Evolutionary conservation across 2,113 vertebrate genomes (phyloP).

Genomic region (Probosciger aterrimus): DNA sequence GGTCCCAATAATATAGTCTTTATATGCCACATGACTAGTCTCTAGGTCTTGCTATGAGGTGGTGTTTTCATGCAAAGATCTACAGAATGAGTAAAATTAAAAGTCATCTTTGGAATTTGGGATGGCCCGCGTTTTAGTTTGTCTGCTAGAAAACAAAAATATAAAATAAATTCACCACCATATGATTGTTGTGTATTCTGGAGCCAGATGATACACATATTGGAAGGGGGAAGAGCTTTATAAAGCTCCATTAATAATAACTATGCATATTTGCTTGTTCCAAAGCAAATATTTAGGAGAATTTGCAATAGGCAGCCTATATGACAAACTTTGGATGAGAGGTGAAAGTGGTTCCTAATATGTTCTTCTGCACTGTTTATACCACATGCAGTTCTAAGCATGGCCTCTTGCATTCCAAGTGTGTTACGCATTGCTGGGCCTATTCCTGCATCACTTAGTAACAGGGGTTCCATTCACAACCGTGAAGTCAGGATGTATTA

Average conservation of each 20-base stretch:
- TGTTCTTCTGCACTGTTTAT: not conserved
- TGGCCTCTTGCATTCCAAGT: constrained; percentile 20
- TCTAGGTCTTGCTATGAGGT: not conserved
- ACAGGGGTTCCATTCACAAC: not conserved
- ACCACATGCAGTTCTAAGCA: not conserved
- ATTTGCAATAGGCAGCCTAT: not conserved
- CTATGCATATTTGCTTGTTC: not conserved
- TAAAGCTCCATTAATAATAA: not conserved
- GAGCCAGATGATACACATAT: not conserved
- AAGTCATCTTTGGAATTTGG: not conserved
- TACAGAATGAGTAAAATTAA: not conserved
- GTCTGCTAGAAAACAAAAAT: not conserved
- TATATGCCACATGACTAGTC: not conserved
- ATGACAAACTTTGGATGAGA: not conserved
- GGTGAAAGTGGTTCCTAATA: not conserved
- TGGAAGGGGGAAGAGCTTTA: not conserved
- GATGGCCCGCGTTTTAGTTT: not conserved
- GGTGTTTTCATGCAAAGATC: not conserved
- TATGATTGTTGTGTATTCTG: not conserved
- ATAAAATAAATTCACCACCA: rapidly evolving
- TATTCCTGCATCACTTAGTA: not conserved
- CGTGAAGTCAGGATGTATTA: not conserved
- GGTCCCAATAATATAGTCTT: not conserved
- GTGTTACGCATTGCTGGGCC: not conserved
- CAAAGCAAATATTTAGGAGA: not conserved